Percentiles rank a stretch among this genome's conserved stretches.
Evolutionary conservation across 2,888 invertebrate species (phyloP).

Genomic region (Himalopsyche kuldschensis): DNA sequence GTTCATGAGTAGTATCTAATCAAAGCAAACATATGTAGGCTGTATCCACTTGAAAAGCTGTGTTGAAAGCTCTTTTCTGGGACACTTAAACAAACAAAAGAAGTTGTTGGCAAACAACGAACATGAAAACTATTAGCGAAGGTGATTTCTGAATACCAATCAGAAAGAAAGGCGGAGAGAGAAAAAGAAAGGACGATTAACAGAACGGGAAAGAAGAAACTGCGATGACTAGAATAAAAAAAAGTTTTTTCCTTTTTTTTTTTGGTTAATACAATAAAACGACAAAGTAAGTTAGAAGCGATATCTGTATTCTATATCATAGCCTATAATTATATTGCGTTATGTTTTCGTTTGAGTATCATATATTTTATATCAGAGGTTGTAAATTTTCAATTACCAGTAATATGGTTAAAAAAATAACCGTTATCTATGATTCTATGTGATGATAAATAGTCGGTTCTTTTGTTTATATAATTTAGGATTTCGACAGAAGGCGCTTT

Average conservation of each 20-base stretch:
- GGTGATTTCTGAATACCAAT: slow-evolving; percentile 1
- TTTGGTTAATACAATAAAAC: background rate
- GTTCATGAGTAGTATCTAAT: background rate
- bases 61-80: background rate
- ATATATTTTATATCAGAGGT: too few species aligned
- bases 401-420: too few species aligned
- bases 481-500: too few species aligned
- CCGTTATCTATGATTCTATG: too few species aligned
- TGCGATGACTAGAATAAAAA: background rate
- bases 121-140: background rate
- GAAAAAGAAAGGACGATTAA: background rate
- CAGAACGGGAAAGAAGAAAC: background rate
- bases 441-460: too few species aligned
- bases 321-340: too few species aligned
- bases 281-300: background rate
- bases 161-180: background rate
- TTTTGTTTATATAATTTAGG: too few species aligned
- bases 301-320: too few species aligned
- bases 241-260: background rate
- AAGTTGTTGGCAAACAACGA: background rate
- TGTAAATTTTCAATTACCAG: too few species aligned
- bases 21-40: background rate
- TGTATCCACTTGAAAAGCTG: background rate
- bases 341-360: too few species aligned
- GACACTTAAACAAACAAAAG: background rate